Base-by-base conservation (phyloP, 2,888 invertebrate genomes). In the Tetanocera ferruginea region DNA sequence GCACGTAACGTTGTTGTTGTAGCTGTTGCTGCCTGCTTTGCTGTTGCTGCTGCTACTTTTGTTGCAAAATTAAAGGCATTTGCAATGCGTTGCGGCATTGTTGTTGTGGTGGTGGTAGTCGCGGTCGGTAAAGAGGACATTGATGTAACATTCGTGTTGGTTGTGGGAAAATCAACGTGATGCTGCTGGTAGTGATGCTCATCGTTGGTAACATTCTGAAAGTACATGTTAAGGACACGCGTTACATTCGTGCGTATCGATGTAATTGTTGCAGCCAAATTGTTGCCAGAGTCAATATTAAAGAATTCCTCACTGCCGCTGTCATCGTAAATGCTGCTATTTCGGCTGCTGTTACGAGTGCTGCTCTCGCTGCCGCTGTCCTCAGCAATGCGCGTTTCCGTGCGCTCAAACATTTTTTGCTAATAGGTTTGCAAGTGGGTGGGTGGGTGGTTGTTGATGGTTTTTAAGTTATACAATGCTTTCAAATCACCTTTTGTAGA, bases 171-270 rank as follows among this genome's bases (percentile, higher is more conserved):
- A 3, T 11, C 23, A 11, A 25, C 28, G 64, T 31, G 51, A 25
- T 69, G 78, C 23, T 67, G 49, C 17, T 67, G 49, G 51, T 62
- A 76, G 34, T 64, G 78, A 31, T 60, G 70, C 67, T 52, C n/a
- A 69, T 72, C 76, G 57, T 77, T 78, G 76, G 78, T 82, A 77
- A 81, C 76, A 78, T 82, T 83, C 55, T 82, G 82, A 79, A 82
- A 83, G 60, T 81, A 83, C 82, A 79, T 82, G 52, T 83, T 79
- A 19, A 85, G 77, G 6, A 84, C 82, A 37, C 83, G 82, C 19
- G 81, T 80, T 73, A 85, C 83, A 80, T 83, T 83, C 60, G 82
- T 78, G 9, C 84, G 84, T 70, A 85, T 84, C 62, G 84, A 81
- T 69, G 82, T 82, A 19, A 85, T 83, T 52, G 82, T 82, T 66